These are phyloP conservation scores for Eristalis pertinax DNA, from an alignment of 2,888 invertebrate species.

Conservation along the genomic window DNA sequence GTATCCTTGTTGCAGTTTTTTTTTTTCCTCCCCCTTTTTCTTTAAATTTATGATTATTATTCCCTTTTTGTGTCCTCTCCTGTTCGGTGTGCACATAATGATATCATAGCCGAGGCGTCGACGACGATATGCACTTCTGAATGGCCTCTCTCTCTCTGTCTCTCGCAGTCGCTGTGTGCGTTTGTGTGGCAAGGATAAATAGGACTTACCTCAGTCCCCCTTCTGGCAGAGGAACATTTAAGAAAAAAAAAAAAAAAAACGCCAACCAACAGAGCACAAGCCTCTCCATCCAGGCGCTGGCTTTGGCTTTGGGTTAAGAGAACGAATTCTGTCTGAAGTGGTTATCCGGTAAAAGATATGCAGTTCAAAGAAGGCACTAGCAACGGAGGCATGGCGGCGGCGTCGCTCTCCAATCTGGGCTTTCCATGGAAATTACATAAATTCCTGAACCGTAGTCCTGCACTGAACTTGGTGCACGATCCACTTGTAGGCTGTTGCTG, in stretches of 20 bases:
- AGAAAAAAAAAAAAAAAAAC: constrained; percentile 38
- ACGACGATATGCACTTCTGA: constrained; percentile 48
- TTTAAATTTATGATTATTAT: constrained; percentile 68
- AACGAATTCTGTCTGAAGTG: constrained; percentile 63
- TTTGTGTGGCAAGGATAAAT: constrained; percentile 36
- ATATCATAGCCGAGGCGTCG: constrained; percentile 47
- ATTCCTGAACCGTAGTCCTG: constrained; percentile 36
- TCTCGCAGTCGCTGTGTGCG: not conserved
- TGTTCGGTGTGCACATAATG: constrained; percentile 46
- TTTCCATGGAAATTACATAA: constrained; percentile 68
- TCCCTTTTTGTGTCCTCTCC: constrained; percentile 29
- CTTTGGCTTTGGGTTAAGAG: constrained; percentile 61
- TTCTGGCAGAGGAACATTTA: constrained; percentile 46
- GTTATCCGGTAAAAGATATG: constrained; percentile 54
- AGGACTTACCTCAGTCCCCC: constrained; percentile 43
- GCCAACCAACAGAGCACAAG: not conserved
- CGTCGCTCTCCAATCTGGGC: constrained; percentile 32
- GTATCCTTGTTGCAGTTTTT: constrained; percentile 62
- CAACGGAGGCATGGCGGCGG: not conserved
- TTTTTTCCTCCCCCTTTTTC: not conserved
- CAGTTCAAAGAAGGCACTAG: constrained; percentile 29
- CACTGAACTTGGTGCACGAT: not conserved
- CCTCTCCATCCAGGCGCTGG: not conserved
- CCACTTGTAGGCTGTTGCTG: not conserved
- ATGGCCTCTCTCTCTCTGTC: not conserved